Evolutionary conservation across 2,888 invertebrate species (phyloP), one percentile per base, ranked within the genome.

Genomic region (Drosophila robusta): DNA sequence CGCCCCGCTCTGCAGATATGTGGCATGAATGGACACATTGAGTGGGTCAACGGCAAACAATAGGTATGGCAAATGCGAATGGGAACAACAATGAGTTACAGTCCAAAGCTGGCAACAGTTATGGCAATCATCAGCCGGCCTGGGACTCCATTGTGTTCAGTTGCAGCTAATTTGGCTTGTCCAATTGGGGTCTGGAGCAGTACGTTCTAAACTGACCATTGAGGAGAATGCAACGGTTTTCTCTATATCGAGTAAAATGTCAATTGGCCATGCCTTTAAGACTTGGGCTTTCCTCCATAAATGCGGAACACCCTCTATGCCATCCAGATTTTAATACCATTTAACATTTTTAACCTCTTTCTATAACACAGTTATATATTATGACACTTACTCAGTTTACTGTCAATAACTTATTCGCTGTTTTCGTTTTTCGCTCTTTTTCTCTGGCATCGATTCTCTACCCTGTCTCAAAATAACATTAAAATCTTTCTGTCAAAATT

Each of bases 11-110:
- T 22, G 34, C 2, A n/a, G 32, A 50, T 41, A 52, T 57, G 52
- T 57, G 58, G 42, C 70, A 70, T 78, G 67, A 74, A 74, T 75
- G 75, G 70, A 61, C 74, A 60, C 66, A 47, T 70, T 56, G 75
- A 77, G 71, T 77, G 78, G 77, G 77, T 75, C 77, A 77, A 51
- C 73, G 65, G 55, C 65, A 70, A 72, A 77, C 70, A 64, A 65
- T 56, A 39, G 66, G 24, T 11, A 65, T 65, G 66, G 45, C 46
- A 32, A 62, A 32, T 46, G 56, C 36, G 75, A 73, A 73, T 75
- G 76, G 66, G 71, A 58, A 67, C 66, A 62, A 47, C 70, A 75
- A 75, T 70, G 76, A 66, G 76, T 16, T 26, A 66, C 66, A 62
- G 58, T 52, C 74, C 51, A 60, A 58, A 70, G 71, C 71, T 18